Percentiles rank a stretch among this genome's conserved stretches.
Conservation (phyloP, 2,888 invertebrate genomes). For the Bellardia bayeri region DNA sequence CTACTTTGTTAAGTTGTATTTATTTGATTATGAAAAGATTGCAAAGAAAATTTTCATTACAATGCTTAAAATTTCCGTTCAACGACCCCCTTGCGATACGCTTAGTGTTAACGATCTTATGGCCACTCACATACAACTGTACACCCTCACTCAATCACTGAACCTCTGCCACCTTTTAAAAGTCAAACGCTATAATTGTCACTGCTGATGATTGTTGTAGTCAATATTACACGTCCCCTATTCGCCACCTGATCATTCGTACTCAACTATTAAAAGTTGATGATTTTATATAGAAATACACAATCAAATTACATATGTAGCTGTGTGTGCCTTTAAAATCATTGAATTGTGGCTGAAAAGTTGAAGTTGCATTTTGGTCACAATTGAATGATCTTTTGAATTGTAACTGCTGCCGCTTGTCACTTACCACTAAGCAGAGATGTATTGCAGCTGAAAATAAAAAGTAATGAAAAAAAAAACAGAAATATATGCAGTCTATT, state of each 20-base stretch:
- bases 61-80: neutral
- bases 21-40: no score
- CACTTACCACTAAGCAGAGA: conserved; percentile 21
- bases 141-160: conserved; percentile 24
- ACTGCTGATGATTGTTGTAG: conserved; percentile 58
- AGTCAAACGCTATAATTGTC: conserved; percentile 58
- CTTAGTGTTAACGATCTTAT: conserved; percentile 53
- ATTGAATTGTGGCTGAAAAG: conserved; percentile 65
- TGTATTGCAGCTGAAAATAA: neutral
- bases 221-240: conserved; percentile 70
- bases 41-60: no score
- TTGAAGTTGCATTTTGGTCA: conserved; percentile 54
- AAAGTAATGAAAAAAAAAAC: neutral
- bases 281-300: conserved; percentile 26
- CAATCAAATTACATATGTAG: neutral
- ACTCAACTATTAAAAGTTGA: conserved; percentile 38
- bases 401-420: conserved; percentile 27
- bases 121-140: neutral
- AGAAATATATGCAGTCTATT: neutral
- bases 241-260: conserved; percentile 66
- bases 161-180: conserved; percentile 48
- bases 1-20: no score
- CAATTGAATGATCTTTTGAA: conserved; percentile 65
- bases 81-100: neutral
- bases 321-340: conserved; percentile 38